Conservation (phyloP, 2,797 vertebrate genomes). For the Hemitrygon akajei region DNA sequence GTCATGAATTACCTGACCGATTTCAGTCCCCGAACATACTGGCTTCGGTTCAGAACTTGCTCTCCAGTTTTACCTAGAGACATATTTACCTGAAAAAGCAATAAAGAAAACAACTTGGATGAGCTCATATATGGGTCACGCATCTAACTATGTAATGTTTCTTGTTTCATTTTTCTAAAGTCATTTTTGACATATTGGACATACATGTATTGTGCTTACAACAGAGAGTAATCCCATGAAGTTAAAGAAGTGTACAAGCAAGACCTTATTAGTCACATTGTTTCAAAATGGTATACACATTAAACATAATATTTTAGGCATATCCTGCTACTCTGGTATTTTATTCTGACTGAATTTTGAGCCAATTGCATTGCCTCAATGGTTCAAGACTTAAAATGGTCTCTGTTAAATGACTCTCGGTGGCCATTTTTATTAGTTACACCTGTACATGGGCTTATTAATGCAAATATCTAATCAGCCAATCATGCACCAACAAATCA, state of each 20-base stretch:
- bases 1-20: background rate
- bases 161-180: too few relatives aligned
- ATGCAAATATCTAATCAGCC: too few relatives aligned
- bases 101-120: too few relatives aligned
- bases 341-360: background rate
- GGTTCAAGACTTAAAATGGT: background rate
- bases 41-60: background rate
- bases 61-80: background rate
- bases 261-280: background rate
- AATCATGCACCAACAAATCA: too few relatives aligned
- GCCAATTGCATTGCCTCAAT: background rate
- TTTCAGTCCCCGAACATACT: background rate
- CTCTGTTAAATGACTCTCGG: background rate
- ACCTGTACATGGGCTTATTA: too few relatives aligned
- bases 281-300: background rate
- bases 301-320: background rate
- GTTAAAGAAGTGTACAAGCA: background rate
- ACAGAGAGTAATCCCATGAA: background rate
- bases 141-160: background rate
- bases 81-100: background rate
- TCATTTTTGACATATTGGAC: background rate
- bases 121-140: too few relatives aligned
- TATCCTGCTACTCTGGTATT: background rate
- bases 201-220: background rate
- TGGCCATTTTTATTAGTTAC: too few relatives aligned